A percentile compares a stretch with the other conserved stretches of the same genome.
These are phyloP conservation scores for Tetrao urogallus DNA, from an alignment of 2,113 vertebrate species.

Conservation along the genomic window DNA sequence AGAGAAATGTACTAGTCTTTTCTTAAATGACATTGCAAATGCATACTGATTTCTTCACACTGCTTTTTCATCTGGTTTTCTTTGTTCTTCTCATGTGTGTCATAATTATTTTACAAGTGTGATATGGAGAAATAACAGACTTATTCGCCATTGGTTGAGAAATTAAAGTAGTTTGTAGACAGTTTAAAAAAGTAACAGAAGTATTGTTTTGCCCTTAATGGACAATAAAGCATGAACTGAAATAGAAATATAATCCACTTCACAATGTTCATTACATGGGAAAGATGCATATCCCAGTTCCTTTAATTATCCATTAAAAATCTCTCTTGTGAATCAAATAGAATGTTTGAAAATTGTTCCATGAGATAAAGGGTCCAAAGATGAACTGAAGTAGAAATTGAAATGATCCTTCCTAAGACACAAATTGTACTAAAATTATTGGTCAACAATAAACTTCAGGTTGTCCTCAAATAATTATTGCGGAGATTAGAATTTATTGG, in stretches of 20 bases:
- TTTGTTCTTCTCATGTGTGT: not conserved
- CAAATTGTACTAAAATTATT: not conserved
- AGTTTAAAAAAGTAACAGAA: not conserved
- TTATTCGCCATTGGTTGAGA: not conserved
- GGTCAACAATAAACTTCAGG: not conserved
- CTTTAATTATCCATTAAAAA: not conserved
- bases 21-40: not conserved
- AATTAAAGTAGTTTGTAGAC: not conserved
- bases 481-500: not conserved
- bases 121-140: not conserved
- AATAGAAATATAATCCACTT: not conserved
- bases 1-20: not conserved
- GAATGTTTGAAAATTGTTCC: not conserved
- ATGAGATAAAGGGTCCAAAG: not conserved
- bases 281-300: not conserved
- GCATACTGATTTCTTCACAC: not conserved
- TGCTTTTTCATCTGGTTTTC: not conserved
- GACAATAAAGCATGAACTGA: not conserved
- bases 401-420: not conserved
- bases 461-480: not conserved
- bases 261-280: not conserved
- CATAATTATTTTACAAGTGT: not conserved
- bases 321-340: not conserved
- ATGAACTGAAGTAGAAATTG: not conserved
- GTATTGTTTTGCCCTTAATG: not conserved